Evolutionary conservation across 1,140 invertebrate genomes (phyloP), one percentile per base, ranked within the genome.

Genomic region (Adoxophyes honmai): DNA sequence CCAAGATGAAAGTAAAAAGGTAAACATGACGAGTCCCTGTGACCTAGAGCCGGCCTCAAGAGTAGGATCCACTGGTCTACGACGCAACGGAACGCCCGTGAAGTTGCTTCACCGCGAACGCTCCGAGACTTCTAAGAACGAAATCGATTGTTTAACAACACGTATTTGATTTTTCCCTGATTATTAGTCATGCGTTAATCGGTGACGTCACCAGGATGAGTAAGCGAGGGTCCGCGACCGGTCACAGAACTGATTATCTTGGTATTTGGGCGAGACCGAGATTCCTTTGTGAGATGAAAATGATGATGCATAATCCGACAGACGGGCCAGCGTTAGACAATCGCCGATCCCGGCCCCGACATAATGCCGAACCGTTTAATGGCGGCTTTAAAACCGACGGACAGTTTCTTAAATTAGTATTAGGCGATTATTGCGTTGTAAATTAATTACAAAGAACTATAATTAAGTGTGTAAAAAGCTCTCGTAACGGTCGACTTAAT

Each of bases 171-270:
- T 78, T 79, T 78, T 81, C 62, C 21, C 21, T 28, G 21, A 28
- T 42, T 36, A 63, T 83, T 84, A 84, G 68, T 86, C 83, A 83
- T 73, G 61, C 72, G 69, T 66, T 64, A 72, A 78, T 78, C 66
- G 72, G 58, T 86, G 83, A 86, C 83, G 81, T 84, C 81, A 86
- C 52, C 6, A 21, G 55, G 54, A 68, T 86, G 83, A 84, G 76
- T 83, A 82, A 82, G 65, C 60, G 37, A 62, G 57, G 76, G 52
- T 60, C 66, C 62, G 78, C 70, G 69, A 37, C 54, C 64, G 62
- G 64, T 71, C 68, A 67, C 62, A 66, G 57, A 63, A 58, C 63
- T 66, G 68, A 64, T 73, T 73, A 71, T 52, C 60, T 60, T 55
- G 68, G 70, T 67, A 73, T 75, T 75, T 67, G 66, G 71, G 63